These are phyloP conservation scores for Myiozetetes cayanensis DNA, from an alignment of 2,113 vertebrate genomes.

Conservation along the genomic window DNA sequence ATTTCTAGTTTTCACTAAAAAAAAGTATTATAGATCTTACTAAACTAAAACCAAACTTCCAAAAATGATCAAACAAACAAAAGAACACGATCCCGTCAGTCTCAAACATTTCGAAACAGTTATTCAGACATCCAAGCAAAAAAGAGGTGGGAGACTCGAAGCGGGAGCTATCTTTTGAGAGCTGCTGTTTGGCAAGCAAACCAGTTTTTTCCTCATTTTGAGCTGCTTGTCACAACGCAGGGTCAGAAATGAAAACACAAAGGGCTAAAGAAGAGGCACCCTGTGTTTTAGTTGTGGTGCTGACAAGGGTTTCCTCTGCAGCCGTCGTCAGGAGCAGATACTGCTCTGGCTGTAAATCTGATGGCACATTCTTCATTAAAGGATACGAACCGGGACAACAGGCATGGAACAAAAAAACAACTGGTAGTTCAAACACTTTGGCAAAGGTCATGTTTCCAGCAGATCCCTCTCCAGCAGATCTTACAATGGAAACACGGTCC, in stretches of 20 bases:
- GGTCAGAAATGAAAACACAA: background rate
- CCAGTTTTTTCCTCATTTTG: background rate
- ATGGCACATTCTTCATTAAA: background rate
- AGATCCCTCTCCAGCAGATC: background rate
- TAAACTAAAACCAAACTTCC: background rate
- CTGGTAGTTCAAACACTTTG: background rate
- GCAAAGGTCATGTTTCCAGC: background rate
- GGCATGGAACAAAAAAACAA: slow-evolving; percentile 6
- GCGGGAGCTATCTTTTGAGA: background rate
- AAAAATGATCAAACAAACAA: background rate
- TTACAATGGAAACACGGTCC: background rate
- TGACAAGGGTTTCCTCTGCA: slow-evolving; percentile 15
- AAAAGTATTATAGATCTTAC: background rate
- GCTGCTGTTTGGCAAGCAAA: background rate
- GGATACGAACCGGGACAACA: background rate
- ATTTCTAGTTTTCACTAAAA: background rate
- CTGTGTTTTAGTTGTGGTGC: background rate
- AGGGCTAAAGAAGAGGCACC: background rate
- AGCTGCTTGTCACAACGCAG: background rate
- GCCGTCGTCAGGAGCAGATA: background rate
- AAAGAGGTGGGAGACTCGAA: background rate
- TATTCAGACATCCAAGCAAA: background rate
- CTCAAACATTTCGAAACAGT: background rate
- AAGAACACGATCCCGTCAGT: background rate
- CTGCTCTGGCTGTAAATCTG: background rate